These are phyloP conservation scores for Mionectes macconnelli DNA, from an alignment of 2,113 vertebrate species.

Conservation along the genomic window DNA sequence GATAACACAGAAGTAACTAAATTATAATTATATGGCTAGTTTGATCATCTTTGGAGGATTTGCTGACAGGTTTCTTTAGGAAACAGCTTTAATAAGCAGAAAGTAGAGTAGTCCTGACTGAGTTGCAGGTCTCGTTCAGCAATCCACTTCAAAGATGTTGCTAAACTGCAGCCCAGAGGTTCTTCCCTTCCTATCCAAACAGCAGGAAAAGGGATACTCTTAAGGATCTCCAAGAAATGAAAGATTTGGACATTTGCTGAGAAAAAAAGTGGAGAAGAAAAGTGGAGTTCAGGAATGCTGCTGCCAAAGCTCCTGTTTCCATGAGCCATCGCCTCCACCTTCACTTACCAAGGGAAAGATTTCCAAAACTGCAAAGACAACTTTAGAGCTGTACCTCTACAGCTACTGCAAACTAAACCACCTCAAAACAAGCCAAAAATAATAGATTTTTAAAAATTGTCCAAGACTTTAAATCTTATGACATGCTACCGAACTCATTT, in stretches of 20 bases:
- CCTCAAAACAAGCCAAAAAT: neutral
- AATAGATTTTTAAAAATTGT: neutral
- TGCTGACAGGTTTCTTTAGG: neutral
- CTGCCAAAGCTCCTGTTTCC: neutral
- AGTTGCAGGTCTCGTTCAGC: neutral
- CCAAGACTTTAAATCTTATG: neutral
- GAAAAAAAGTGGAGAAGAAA: neutral
- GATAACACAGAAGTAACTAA: neutral
- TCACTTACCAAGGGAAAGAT: accelerated
- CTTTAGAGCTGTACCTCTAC: neutral
- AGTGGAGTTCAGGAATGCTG: accelerated
- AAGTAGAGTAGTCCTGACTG: neutral
- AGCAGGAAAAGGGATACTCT: neutral
- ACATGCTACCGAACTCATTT: neutral
- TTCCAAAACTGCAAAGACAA: neutral
- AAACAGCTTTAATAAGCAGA: neutral
- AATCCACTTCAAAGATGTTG: neutral
- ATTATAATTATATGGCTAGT: neutral
- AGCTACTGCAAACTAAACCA: neutral
- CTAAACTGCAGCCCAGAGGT: neutral
- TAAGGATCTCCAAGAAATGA: neutral
- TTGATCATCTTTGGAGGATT: neutral
- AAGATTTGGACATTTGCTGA: neutral
- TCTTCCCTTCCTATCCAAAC: neutral
- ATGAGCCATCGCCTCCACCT: neutral